A percentile compares a stretch with the other conserved stretches of the same genome.
These are phyloP conservation scores for Cryptoprocta ferox DNA, from an alignment of 2,797 vertebrate species.

Conservation along the genomic window DNA sequence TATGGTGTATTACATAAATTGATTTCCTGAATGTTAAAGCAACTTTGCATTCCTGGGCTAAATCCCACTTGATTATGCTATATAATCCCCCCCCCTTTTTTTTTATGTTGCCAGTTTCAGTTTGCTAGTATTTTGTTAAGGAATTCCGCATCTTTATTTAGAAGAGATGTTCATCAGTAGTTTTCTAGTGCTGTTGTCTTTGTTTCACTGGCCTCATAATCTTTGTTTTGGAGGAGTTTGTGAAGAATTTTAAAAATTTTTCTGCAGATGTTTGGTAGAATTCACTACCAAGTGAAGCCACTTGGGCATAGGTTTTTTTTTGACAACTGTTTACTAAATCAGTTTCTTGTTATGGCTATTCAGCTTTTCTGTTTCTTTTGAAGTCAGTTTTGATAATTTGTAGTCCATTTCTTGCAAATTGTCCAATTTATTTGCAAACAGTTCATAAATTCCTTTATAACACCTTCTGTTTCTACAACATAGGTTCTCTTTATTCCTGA, in stretches of 20 bases:
- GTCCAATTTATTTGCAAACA: background rate
- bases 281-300: background rate
- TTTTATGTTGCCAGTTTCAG: background rate
- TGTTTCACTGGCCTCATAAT: background rate
- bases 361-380: background rate
- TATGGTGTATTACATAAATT: background rate
- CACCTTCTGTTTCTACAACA: background rate
- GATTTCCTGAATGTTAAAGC: conserved; percentile 19
- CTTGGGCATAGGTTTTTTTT: background rate
- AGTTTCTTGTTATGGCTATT: background rate
- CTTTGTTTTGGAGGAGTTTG: background rate
- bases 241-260: conserved; percentile 33
- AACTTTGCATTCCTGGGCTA: background rate
- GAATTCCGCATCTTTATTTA: background rate
- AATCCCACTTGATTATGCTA: background rate
- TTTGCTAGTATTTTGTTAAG: conserved; percentile 27
- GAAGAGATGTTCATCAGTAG: background rate
- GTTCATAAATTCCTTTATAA: conserved; percentile 10
- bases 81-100: background rate
- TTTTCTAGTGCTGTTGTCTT: conserved; percentile 20
- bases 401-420: background rate
- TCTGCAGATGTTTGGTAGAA: conserved; percentile 1
- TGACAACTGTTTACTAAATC: background rate
- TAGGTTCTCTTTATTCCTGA: background rate
- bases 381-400: background rate